Percentiles rank a stretch among this genome's conserved stretches.
phyloP scores from a whole-genome alignment of 2,113 vertebrate genomes.

The Mirounga angustirostris region DNA sequence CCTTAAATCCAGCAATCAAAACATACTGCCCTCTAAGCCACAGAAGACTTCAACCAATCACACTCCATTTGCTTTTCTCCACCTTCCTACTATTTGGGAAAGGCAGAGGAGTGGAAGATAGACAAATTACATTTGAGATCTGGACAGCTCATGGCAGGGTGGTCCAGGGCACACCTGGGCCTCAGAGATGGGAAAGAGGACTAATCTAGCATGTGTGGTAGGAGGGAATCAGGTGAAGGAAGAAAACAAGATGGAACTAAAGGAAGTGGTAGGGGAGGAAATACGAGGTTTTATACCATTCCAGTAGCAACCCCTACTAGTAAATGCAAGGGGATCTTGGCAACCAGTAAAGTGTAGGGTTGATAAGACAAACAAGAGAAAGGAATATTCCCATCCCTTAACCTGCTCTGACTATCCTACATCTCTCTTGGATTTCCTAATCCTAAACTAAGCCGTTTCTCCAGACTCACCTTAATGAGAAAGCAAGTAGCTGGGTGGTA shows the following conservation, averaged over 20 bases:
- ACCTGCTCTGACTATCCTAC: neutral
- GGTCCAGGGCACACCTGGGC: neutral
- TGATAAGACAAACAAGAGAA: conserved; percentile 22
- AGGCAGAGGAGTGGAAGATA: neutral
- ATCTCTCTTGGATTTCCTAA: conserved; percentile 56
- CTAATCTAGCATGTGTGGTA: neutral
- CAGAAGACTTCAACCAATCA: conserved; percentile 16
- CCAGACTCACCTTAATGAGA: conserved; percentile 65
- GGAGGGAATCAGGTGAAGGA: neutral
- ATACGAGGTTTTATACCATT: conserved; percentile 5
- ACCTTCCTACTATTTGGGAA: neutral
- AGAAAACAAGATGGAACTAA: neutral
- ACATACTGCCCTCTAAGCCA: neutral
- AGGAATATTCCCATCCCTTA: neutral
- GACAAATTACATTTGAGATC: neutral
- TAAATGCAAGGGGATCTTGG: neutral
- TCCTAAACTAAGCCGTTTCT: conserved; percentile 51
- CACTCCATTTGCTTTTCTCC: conserved; percentile 22
- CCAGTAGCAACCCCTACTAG: conserved; percentile 36
- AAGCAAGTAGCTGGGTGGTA: conserved; percentile 70
- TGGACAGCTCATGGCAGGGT: neutral
- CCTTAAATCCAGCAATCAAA: conserved; percentile 51
- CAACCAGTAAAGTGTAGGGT: neutral
- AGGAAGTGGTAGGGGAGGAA: neutral
- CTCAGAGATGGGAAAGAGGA: neutral